Base-by-base conservation (phyloP, 2,797 vertebrate genomes). In the Microctenopoma stevenorrisi region DNA sequence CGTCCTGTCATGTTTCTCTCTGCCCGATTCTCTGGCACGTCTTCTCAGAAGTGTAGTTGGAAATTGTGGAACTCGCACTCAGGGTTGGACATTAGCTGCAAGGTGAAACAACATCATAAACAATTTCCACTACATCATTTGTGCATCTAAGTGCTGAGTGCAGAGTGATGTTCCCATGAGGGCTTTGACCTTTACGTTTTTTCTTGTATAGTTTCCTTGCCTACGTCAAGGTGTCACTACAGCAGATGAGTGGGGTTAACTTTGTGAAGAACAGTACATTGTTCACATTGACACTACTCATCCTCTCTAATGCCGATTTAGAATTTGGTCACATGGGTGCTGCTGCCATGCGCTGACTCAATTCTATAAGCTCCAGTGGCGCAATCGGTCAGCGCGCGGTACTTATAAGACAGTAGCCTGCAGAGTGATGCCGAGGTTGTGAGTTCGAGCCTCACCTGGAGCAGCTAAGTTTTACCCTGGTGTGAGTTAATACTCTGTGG, bases 161-260 rank as follows among this genome's bases (percentile, higher is more conserved):
- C 57, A 13, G 16, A 63, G 55, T 65, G 51, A 52, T 48, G 74
- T 28, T 63, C 13, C 58, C 40, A 51, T 30, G 33, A 73, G 46
- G 56, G 28, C 37, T 44, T 25, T 76, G 60, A 81, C 70, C 84
- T 82, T 79, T 69, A 52, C 47, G 16, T 68, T 60, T 33, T 65
- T 47, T 57, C 53, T 60, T 42, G 49, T 38, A 28, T n/a, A 62
- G 57, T 55, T 57, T 50, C 26, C 26, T 6, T 49, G 10, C 33
- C 61, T 46, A 42, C 37, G n/a, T 61, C 44, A 35, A n/a, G 18
- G 26, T 58, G 49, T 37, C 37, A 54, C 38, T n/a, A 0, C 47
- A 38, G 38, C 28, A 48, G 50, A 49, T 30, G 22, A 48, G 18
- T 30, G 62, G 40, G 60, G 60, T 58, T 66, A 56, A 10, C 25